phyloP scores from a whole-genome alignment of 2,113 vertebrate genomes.

The Brienomyrus brachyistius region DNA sequence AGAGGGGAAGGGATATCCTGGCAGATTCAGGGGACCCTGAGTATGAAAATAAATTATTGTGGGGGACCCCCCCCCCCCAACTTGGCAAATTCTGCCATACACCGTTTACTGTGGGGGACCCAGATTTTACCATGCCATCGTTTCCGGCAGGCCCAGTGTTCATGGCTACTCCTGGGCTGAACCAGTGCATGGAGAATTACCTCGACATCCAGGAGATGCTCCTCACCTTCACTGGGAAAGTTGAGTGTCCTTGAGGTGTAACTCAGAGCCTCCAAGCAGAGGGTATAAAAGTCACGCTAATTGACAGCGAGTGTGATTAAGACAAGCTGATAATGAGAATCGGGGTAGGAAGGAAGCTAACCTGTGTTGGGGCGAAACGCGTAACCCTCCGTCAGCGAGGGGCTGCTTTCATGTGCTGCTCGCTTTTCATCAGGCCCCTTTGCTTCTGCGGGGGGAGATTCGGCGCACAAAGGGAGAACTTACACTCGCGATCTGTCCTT shows the following conservation, averaged over 20 bases:
- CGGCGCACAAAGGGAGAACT: constrained; percentile 30
- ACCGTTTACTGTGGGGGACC: neutral
- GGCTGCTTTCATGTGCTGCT: constrained; percentile 73
- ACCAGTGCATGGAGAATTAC: neutral
- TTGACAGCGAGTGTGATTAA: constrained; percentile 60
- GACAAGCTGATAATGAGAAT: constrained; percentile 81
- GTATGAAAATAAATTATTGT: neutral
- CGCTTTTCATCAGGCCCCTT: constrained; percentile 75
- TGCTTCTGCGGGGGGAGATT: constrained; percentile 56
- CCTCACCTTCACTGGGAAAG: neutral
- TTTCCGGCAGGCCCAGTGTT: neutral
- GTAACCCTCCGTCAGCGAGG: constrained; percentile 72
- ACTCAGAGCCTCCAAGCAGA: neutral
- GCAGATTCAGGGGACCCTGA: neutral
- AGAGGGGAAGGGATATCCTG: neutral
- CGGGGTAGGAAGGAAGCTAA: constrained; percentile 71
- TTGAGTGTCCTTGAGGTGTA: constrained; percentile 9
- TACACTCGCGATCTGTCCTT: constrained; percentile 13
- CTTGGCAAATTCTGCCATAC: neutral
- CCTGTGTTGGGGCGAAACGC: constrained; percentile 77
- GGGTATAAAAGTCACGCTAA: constrained; percentile 7
- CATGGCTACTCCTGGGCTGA: neutral
- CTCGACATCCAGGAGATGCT: neutral
- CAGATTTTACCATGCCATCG: neutral
- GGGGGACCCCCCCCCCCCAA: neutral